Evolutionary conservation across 2,888 invertebrate species (phyloP).

Genomic region (Teleiodes luculella): DNA sequence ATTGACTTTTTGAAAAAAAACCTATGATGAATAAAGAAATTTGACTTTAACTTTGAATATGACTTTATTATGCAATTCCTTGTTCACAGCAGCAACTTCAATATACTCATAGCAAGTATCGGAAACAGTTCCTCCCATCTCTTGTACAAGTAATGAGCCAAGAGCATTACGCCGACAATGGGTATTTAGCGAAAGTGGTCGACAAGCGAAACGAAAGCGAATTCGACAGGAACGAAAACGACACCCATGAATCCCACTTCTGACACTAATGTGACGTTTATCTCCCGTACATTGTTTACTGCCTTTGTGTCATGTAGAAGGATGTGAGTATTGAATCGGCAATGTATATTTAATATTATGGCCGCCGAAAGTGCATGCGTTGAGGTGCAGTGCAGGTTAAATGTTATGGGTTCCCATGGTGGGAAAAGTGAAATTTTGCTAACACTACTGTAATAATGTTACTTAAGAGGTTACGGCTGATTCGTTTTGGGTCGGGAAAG

Average conservation of each 20-base stretch:
- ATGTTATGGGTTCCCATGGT: conserved; percentile 11
- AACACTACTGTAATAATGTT: not conserved
- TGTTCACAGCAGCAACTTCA: not conserved
- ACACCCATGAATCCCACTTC: not conserved
- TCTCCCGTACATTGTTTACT: not conserved
- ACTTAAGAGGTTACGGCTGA: not conserved
- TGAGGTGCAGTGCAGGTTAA: conserved; percentile 12
- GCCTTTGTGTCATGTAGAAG: not conserved
- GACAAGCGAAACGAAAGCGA: conserved; percentile 30
- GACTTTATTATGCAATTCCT: no score
- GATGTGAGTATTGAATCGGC: not conserved
- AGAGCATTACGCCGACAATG: conserved; percentile 32
- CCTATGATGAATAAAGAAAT: no score
- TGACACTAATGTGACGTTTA: not conserved
- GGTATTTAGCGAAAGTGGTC: conserved; percentile 38
- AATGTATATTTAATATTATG: not conserved
- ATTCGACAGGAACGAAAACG: conserved; percentile 24
- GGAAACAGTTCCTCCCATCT: not conserved
- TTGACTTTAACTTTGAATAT: no score
- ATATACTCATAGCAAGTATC: not conserved
- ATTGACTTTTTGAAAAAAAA: no score
- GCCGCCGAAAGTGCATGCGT: not conserved
- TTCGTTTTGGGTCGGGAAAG: not conserved
- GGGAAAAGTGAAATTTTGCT: not conserved
- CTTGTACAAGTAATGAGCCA: conserved; percentile 24